These are phyloP conservation scores for Limosa lapponica DNA, from an alignment of 2,797 vertebrate genomes.

Conservation along the genomic window DNA sequence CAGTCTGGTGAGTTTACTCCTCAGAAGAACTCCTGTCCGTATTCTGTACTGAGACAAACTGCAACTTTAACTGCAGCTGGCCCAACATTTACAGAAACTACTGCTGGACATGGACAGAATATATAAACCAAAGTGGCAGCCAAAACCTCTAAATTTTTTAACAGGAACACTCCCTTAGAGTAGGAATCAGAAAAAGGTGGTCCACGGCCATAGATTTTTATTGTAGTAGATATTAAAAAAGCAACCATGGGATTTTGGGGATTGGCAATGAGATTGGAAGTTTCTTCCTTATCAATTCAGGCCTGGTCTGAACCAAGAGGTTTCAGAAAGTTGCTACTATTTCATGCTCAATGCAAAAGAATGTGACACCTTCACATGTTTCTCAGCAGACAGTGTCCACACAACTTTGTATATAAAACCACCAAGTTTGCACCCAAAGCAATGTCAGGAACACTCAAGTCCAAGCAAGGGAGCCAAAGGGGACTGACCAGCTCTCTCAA, in stretches of 20 bases:
- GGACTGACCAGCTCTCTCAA: not conserved
- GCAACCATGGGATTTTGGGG: not conserved
- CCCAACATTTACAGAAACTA: not conserved
- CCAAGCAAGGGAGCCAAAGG: not conserved
- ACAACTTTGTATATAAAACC: not conserved
- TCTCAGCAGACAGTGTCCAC: not conserved
- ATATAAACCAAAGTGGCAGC: not conserved
- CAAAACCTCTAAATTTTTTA: not conserved
- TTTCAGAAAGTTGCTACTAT: not conserved
- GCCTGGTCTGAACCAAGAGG: not conserved
- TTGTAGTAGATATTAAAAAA: not conserved
- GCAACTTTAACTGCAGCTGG: not conserved
- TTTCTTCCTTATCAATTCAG: not conserved
- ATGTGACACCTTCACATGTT: accelerated
- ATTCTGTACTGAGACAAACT: slow-evolving; percentile 23
- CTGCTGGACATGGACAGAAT: not conserved
- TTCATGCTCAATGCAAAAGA: not conserved
- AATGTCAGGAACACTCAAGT: accelerated
- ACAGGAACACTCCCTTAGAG: not conserved
- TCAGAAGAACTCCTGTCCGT: not conserved
- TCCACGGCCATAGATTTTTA: not conserved
- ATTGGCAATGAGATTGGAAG: not conserved
- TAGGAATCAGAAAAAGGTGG: not conserved
- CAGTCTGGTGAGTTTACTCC: slow-evolving; percentile 3
- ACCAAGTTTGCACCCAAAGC: not conserved